A percentile compares a stretch with the other conserved stretches of the same genome.
Conservation (phyloP, 2,888 invertebrate genomes). For the Andrena hattorfiana region DNA sequence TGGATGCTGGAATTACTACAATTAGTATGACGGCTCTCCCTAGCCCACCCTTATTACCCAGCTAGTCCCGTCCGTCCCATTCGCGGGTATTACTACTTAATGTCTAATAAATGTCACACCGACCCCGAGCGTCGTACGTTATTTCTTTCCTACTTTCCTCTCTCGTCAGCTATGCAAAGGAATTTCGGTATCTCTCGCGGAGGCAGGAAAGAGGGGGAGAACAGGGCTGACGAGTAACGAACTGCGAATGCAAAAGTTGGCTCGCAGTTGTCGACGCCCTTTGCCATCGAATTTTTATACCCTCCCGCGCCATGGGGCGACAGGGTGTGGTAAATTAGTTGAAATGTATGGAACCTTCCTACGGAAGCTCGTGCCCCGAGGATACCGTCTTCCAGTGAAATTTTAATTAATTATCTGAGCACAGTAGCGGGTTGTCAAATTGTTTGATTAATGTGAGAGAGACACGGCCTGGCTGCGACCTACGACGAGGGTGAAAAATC, state of each 20-base stretch:
- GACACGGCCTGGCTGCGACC: not conserved
- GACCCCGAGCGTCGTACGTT: slow-evolving; percentile 69
- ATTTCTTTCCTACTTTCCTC: slow-evolving; percentile 70
- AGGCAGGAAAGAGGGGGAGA: slow-evolving; percentile 2
- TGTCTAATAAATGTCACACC: slow-evolving; percentile 84
- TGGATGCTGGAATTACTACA: slow-evolving; percentile 84
- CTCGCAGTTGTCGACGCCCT: slow-evolving; percentile 56
- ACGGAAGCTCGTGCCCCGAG: slow-evolving; percentile 29
- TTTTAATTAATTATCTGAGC: slow-evolving; percentile 49
- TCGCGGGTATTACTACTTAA: slow-evolving; percentile 84
- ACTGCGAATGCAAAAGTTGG: slow-evolving; percentile 60
- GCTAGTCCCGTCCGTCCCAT: slow-evolving; percentile 78
- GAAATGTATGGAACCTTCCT: slow-evolving; percentile 46
- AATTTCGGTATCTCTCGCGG: slow-evolving; percentile 51
- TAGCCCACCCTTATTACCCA: slow-evolving; percentile 76
- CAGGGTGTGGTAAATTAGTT: slow-evolving; percentile 51
- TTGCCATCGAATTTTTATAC: slow-evolving; percentile 44
- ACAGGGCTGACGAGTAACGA: slow-evolving; percentile 37
- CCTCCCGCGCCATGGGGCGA: not conserved
- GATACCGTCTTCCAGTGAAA: slow-evolving; percentile 46
- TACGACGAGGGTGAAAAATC: slow-evolving; percentile 12
- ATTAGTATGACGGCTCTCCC: slow-evolving; percentile 84
- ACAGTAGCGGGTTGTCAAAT: slow-evolving; percentile 26
- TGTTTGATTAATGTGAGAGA: slow-evolving; percentile 33
- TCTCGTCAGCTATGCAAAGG: slow-evolving; percentile 44